Conservation (phyloP, 2,888 invertebrate genomes). For the Stenolophus ochropezus region DNA sequence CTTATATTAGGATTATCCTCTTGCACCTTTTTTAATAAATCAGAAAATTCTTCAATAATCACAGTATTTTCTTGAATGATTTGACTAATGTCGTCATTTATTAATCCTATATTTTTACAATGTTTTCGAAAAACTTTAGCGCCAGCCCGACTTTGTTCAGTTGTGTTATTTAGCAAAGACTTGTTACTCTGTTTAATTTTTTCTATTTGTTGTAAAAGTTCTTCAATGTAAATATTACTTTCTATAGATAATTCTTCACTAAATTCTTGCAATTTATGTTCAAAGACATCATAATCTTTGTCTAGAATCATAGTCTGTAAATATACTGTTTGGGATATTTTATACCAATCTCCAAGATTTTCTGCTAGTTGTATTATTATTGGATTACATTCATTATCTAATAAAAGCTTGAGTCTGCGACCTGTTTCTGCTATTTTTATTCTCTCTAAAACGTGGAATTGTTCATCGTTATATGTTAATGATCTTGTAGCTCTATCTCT, state of each 20-base stretch:
- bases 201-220: conserved; percentile 40
- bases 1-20: conserved; percentile 29
- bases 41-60: conserved; percentile 45
- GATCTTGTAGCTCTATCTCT: conserved; percentile 90
- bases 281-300: conserved; percentile 80
- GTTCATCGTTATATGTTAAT: conserved; percentile 95
- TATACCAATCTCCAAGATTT: conserved; percentile 90
- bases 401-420: conserved; percentile 80
- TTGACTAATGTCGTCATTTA: conserved; percentile 52
- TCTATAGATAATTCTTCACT: conserved; percentile 67
- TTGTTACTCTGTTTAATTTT: conserved; percentile 42
- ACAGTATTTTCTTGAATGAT: conserved; percentile 52
- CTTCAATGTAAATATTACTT: conserved; percentile 60
- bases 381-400: conserved; percentile 83
- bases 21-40: conserved; percentile 24
- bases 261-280: conserved; percentile 74
- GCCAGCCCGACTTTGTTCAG: conserved; percentile 40
- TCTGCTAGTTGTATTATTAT: conserved; percentile 86
- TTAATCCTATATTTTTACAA: conserved; percentile 56
- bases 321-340: conserved; percentile 90
- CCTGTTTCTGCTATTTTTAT: conserved; percentile 88
- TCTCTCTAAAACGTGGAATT: conserved; percentile 94
- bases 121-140: conserved; percentile 54
- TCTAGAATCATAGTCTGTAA: conserved; percentile 88
- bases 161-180: conserved; percentile 35